Evolutionary conservation across 1,140 invertebrate genomes (phyloP), one percentile per base, ranked within the genome.

Genomic region (Drosophila cardini): DNA sequence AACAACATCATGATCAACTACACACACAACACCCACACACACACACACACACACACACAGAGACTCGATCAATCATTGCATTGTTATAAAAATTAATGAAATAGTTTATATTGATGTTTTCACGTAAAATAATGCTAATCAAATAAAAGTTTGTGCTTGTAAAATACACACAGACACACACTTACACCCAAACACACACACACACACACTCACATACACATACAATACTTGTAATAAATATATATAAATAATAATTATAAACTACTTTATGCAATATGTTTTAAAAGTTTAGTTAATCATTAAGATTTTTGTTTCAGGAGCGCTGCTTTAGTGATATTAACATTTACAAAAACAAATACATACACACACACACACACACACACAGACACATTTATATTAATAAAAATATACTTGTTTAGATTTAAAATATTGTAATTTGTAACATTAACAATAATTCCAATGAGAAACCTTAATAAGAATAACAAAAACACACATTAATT

Each of bases 311-410:
- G 76, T 83, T 80, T 53, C 57, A 75, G 70, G 77, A 80, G 84
- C 85, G 84, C 85, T 84, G 84, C 74, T 89, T 89, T 89, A 89
- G 84, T 89, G 84, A 89, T 89, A 89, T 89, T 89, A 89, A 89
- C 74, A 80, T 89, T 89, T 83, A 87, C 79, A 80, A 43, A 73
- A 56, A 80, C 53, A 72, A 61, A 77, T 60, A 72, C 67, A 78
- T n/a, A n/a, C n/a, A n/a, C n/a, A n/a, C n/a, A n/a, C n/a, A n/a
- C n/a, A n/a, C n/a, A n/a, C n/a, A n/a, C n/a, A n/a, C n/a, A n/a
- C 45, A 61, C 32, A 78, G 64, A 73, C 74, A 76, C 58, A 72
- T 61, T 70, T 52, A 53, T 45, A 52, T 36, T 52, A 21, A 58
- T 26, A 72, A 53, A 60, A 55, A 74, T 48, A 80, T 60, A 89